Evolutionary conservation across 2,888 invertebrate genomes (phyloP), one percentile per base, ranked within the genome.

Genomic region (Andrena praecox): DNA sequence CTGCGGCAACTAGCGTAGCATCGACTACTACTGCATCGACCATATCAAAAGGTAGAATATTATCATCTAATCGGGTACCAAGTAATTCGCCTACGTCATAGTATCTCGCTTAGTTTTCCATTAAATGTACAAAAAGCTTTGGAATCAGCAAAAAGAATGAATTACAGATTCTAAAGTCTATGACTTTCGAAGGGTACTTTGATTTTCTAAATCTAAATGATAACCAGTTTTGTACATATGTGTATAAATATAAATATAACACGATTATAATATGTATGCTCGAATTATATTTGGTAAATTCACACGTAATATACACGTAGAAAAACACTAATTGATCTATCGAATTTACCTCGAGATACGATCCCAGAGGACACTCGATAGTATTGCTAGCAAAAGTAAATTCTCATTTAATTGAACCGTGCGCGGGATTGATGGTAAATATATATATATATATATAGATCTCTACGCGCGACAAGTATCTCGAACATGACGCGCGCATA

Each of bases 31-130:
- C 90, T n/a, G 79, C 87, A 27, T 77, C 89, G 50, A 80, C 90
- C 31, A 77, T 89, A 72, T 70, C 92, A 89, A 93, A 93, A 93
- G 93, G 93, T 93, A 93, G 90, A 92, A 89, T 87, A 86, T 77
- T 85, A 89, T 90, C 91, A 84, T 89, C 86, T 84, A 89, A 85
- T 85, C 87, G 82, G 73, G 54, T 88, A 87, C 42, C 82, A 79
- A 82, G 74, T 74, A 86, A 82, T 69, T 78, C 81, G 31, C 10
- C 83, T 29, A 77, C 80, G 56, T 68, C 76, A n/a, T 87, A 77
- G 78, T 72, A 64, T 69, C 64, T 67, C 42, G 16, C 42, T 63
- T 70, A 54, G n/a, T 75, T 75, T 6, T 48, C 1, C 12, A 59
- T 73, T 6, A 5, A 67, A 73, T 69, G 8, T 83, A 76, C 20